These are phyloP conservation scores for Cinclus mexicanus DNA, from an alignment of 2,113 vertebrate genomes.

Conservation along the genomic window DNA sequence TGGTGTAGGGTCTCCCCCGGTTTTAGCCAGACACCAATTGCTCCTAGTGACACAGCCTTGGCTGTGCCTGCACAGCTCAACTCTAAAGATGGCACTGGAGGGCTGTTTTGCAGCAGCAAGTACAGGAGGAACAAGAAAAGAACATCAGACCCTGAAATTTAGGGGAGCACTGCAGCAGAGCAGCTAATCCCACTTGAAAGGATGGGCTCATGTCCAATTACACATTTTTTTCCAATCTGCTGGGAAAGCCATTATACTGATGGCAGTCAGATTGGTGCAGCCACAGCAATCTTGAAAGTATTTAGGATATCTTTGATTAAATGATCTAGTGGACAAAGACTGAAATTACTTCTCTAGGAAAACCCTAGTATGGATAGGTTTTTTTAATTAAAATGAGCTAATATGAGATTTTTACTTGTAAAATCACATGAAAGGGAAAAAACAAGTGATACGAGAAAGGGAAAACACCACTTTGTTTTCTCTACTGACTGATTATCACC, in stretches of 20 bases:
- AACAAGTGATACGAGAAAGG: conserved; percentile 3
- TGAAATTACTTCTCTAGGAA: conserved; percentile 60
- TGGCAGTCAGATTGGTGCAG: conserved; percentile 38
- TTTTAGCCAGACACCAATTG: background rate
- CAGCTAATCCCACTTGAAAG: conserved; percentile 34
- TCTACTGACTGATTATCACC: background rate
- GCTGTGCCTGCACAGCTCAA: background rate
- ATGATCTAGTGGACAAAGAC: conserved; percentile 52
- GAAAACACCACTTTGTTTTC: conserved; percentile 40
- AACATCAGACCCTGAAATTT: background rate
- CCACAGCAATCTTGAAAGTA: conserved; percentile 53
- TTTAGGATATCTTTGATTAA: conserved; percentile 60
- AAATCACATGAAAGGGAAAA: conserved; percentile 54
- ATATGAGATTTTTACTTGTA: conserved; percentile 47
- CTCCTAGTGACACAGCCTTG: fast-evolving
- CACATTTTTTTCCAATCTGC: conserved; percentile 15
- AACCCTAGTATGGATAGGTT: conserved; percentile 18
- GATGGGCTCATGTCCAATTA: conserved; percentile 29
- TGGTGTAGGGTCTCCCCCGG: background rate
- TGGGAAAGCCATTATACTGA: conserved; percentile 52
- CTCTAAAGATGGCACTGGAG: background rate
- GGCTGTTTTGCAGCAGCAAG: background rate
- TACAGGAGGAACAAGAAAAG: background rate
- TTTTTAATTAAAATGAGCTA: conserved; percentile 74
- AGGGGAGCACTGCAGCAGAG: background rate